These are phyloP conservation scores for Nannoperca australis DNA, from an alignment of 2,797 vertebrate species.

Conservation along the genomic window DNA sequence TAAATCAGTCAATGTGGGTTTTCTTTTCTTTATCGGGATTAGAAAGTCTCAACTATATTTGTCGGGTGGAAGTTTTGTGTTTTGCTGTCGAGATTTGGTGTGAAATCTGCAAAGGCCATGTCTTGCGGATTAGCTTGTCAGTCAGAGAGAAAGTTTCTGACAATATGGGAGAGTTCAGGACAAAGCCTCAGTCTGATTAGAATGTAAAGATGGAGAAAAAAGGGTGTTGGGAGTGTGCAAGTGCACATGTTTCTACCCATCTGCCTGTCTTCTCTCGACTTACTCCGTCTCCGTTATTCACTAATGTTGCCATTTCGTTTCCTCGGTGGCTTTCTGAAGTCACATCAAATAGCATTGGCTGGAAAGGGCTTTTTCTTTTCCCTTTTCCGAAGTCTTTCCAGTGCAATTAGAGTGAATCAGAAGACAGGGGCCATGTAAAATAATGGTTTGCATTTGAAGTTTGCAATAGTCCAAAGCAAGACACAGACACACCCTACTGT, in stretches of 20 bases:
- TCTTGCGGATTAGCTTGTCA: slow-evolving; percentile 67
- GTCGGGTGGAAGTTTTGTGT: slow-evolving; percentile 43
- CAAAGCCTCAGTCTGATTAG: slow-evolving; percentile 58
- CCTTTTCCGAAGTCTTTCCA: slow-evolving; percentile 16
- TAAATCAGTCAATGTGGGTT: slow-evolving; percentile 47
- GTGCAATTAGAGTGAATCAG: slow-evolving; percentile 7
- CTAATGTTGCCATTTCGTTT: slow-evolving; percentile 45
- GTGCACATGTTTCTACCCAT: neutral
- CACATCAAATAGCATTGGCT: slow-evolving; percentile 39
- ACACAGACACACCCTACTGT: neutral
- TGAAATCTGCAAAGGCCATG: slow-evolving; percentile 63
- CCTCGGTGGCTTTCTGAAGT: slow-evolving; percentile 36
- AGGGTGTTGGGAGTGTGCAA: neutral
- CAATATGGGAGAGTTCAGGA: slow-evolving; percentile 55
- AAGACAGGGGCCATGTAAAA: slow-evolving; percentile 13
- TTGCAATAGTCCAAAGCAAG: neutral
- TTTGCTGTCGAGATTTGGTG: slow-evolving; percentile 51
- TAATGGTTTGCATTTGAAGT: slow-evolving; percentile 29
- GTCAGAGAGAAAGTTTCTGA: slow-evolving; percentile 56
- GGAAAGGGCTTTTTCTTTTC: slow-evolving; percentile 18
- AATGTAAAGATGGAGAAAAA: slow-evolving; percentile 38
- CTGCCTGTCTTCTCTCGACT: slow-evolving; percentile 19
- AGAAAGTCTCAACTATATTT: slow-evolving; percentile 41
- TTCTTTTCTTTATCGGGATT: slow-evolving; percentile 49
- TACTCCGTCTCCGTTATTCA: slow-evolving; percentile 12